Evolutionary conservation across 2,888 invertebrate genomes (phyloP), one percentile per base, ranked within the genome.

Genomic region (Tinea pellionella): DNA sequence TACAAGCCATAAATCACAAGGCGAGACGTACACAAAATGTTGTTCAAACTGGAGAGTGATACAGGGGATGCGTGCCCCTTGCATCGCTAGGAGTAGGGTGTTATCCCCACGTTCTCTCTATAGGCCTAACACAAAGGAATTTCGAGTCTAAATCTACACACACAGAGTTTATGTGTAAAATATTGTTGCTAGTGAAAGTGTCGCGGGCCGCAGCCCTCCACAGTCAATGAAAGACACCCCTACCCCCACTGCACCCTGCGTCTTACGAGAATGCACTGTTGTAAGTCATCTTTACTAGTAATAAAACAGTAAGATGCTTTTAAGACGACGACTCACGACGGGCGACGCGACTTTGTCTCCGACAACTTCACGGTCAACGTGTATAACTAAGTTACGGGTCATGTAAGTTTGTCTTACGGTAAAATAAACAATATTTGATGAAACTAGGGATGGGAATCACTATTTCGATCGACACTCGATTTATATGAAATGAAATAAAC

Each of bases 211-310:
- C 58, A 15, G 59, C 47, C 81, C 83, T 80, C 84, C 84, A 84
- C 85, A 85, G 86, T 87, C 86, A 87, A 87, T 87, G 86, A 83
- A 86, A 85, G 84, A 83, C 78, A 74, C 82, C 76, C 83, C 83
- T 83, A 69, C 81, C 86, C 85, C 71, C 77, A 81, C 80, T 29
- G 59, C 59, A 42, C 42, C 59, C 59, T 37, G 19, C 59, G 42
- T 42, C 59, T 59, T 42, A 59, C 57, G 30, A 57, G 32, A 32
- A n/a, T 32, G 32, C 57, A 30, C 13, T 4, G 15, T 57, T 57
- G 57, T 57, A 57, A 57, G 3, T 29, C 24, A 19, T 55, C 18
- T 24, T 55, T 29, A n/a, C 4, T 9, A 37, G 37, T 37, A 9
- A 37, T 37, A 37, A 37, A 37, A 37, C n/a, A 47, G 47, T 18